Conservation (phyloP, 2,888 invertebrate genomes). For the Agapostemon virescens region DNA sequence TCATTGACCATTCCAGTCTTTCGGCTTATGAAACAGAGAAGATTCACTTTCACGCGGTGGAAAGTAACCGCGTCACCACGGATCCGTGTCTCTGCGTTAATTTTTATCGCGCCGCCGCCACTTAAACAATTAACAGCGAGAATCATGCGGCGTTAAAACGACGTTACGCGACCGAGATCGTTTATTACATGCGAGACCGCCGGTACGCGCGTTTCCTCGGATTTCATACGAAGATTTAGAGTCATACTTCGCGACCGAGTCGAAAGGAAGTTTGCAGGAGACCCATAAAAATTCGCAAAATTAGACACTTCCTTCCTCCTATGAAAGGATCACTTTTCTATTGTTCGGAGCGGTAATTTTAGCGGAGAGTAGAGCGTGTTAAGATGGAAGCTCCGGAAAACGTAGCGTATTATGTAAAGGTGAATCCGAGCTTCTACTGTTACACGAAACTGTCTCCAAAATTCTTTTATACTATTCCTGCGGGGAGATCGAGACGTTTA, state of each 20-base stretch:
- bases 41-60: constrained; percentile 65
- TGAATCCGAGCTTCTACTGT: background rate
- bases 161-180: constrained; percentile 24
- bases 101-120: constrained; percentile 41
- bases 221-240: background rate
- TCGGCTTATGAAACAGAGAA: constrained; percentile 44
- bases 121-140: constrained; percentile 47
- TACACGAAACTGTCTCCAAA: background rate
- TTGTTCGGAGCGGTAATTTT: background rate
- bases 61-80: constrained; percentile 55
- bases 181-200: background rate
- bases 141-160: constrained; percentile 40
- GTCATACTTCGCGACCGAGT: background rate
- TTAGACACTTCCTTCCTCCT: background rate
- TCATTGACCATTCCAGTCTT: constrained; percentile 47
- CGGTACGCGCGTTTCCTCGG: background rate
- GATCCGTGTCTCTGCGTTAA: constrained; percentile 51
- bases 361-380: background rate
- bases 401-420: background rate
- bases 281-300: background rate
- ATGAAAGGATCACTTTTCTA: background rate
- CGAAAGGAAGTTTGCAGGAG: background rate
- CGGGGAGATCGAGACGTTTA: too few relatives aligned
- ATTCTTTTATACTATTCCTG: too few relatives aligned
- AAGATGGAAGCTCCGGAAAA: background rate